A percentile compares a stretch with the other conserved stretches of the same genome.
phyloP scores from a whole-genome alignment of 2,888 invertebrate genomes.

The Cordylochernes scorpioides region DNA sequence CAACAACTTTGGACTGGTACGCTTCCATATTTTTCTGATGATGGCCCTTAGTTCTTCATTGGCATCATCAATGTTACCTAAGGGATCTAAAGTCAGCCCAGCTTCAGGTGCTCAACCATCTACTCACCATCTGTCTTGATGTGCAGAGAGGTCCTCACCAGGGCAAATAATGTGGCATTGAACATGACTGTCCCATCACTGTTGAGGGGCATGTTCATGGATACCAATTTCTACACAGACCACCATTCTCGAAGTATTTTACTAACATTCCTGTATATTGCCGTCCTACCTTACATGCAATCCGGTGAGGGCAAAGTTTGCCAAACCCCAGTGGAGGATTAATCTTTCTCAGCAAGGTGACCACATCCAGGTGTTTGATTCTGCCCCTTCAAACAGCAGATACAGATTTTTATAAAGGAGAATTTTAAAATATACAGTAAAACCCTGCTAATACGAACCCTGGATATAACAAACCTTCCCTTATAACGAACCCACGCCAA shows the following conservation, averaged over 20 bases:
- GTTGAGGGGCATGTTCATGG: slow-evolving; percentile 99
- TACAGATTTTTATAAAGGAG: too few relatives aligned
- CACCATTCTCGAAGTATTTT: too few relatives aligned
- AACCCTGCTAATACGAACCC: too few relatives aligned
- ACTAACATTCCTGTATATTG: too few relatives aligned
- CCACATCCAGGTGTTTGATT: slow-evolving; percentile 97
- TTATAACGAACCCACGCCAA: too few relatives aligned
- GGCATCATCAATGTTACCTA: slow-evolving; percentile 62
- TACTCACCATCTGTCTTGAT: slow-evolving; percentile 61
- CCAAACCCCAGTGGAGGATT: slow-evolving; percentile 97
- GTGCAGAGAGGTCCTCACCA: slow-evolving; percentile 78
- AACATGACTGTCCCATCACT: slow-evolving; percentile 95
- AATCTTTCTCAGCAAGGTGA: slow-evolving; percentile 89
- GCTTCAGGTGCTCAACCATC: background rate
- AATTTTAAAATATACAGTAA: too few relatives aligned
- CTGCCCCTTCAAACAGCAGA: slow-evolving; percentile 33
- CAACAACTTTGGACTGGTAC: slow-evolving; percentile 72
- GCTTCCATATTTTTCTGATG: slow-evolving; percentile 92
- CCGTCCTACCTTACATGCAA: slow-evolving; percentile 65
- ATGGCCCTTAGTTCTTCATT: slow-evolving; percentile 76
- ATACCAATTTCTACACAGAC: slow-evolving; percentile 77
- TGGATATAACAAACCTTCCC: too few relatives aligned
- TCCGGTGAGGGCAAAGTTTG: slow-evolving; percentile 90
- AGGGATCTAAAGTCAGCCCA: background rate
- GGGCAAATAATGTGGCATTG: slow-evolving; percentile 91